These are phyloP conservation scores for Aulostomus chinensis DNA, from an alignment of 2,797 vertebrate genomes.

Conservation along the genomic window DNA sequence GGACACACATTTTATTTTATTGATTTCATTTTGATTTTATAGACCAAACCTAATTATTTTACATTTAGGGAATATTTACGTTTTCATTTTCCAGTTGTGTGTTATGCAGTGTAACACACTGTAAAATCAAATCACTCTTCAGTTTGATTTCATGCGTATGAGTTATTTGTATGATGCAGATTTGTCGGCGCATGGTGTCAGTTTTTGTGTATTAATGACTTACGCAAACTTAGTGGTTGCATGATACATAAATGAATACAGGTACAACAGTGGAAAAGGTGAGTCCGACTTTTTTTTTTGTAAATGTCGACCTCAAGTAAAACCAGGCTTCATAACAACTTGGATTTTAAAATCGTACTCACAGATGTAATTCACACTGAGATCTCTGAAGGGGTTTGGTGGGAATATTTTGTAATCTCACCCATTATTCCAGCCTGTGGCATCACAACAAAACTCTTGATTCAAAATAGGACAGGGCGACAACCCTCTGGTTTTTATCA, in stretches of 20 bases:
- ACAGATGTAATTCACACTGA: too few species aligned
- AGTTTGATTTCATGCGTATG: too few species aligned
- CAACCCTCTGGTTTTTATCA: too few species aligned
- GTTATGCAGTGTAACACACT: not conserved
- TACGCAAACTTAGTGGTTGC: not conserved
- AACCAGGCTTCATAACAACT: not conserved
- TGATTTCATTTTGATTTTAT: not conserved
- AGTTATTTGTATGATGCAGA: constrained; percentile 3
- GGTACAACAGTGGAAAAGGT: too few species aligned
- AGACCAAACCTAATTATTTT: too few species aligned
- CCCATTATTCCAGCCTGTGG: too few species aligned
- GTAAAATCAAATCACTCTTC: not conserved
- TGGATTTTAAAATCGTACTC: constrained; percentile 2
- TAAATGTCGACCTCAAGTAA: not conserved
- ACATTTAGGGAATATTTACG: not conserved
- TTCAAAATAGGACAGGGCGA: too few species aligned
- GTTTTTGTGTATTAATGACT: not conserved
- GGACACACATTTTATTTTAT: not conserved
- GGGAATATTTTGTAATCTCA: too few species aligned
- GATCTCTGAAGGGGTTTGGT: too few species aligned
- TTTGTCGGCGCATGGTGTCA: constrained; percentile 1
- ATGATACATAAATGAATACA: too few species aligned
- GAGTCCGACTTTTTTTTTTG: too few species aligned
- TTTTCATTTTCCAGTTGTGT: not conserved
- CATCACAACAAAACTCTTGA: too few species aligned